A percentile compares a stretch with the other conserved stretches of the same genome.
Conservation (phyloP, 64 coral and sea anemone species). For the Trachythela sp. region DNA sequence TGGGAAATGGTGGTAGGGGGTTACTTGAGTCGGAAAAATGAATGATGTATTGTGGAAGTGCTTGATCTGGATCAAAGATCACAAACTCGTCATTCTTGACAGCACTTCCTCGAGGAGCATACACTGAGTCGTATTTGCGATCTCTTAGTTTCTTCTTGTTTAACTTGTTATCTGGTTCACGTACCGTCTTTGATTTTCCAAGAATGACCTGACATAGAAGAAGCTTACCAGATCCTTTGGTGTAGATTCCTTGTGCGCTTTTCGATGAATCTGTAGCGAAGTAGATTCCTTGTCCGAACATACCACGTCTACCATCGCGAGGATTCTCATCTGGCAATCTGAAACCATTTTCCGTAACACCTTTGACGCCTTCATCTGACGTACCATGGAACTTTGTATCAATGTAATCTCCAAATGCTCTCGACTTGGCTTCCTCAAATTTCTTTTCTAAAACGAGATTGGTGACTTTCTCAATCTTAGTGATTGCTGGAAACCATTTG, state of each 20-base stretch:
- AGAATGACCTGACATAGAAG: slow-evolving; percentile 23
- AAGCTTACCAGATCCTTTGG: slow-evolving; percentile 5
- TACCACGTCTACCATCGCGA: neutral
- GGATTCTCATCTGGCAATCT: slow-evolving; percentile 14
- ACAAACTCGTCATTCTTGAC: neutral
- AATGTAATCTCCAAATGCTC: too few species aligned
- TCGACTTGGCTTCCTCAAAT: too few species aligned
- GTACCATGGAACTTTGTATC: too few species aligned
- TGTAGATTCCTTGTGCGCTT: slow-evolving; percentile 25
- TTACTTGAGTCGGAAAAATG: neutral
- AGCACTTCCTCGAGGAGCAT: neutral
- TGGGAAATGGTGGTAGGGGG: neutral
- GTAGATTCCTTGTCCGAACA: slow-evolving; percentile 25
- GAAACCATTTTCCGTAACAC: slow-evolving; percentile 1
- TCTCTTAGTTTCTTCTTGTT: neutral
- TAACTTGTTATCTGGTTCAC: neutral
- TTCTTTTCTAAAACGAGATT: neutral
- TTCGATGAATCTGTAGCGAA: too few species aligned
- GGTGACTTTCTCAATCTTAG: slow-evolving; percentile 27
- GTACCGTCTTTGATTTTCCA: too few species aligned
- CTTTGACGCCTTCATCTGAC: too few species aligned
- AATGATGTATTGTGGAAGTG: neutral
- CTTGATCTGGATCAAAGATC: neutral
- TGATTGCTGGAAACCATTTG: slow-evolving; percentile 1
- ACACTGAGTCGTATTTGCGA: neutral